phyloP scores from a whole-genome alignment of 2,113 vertebrate genomes.

The Vulpes vulpes region DNA sequence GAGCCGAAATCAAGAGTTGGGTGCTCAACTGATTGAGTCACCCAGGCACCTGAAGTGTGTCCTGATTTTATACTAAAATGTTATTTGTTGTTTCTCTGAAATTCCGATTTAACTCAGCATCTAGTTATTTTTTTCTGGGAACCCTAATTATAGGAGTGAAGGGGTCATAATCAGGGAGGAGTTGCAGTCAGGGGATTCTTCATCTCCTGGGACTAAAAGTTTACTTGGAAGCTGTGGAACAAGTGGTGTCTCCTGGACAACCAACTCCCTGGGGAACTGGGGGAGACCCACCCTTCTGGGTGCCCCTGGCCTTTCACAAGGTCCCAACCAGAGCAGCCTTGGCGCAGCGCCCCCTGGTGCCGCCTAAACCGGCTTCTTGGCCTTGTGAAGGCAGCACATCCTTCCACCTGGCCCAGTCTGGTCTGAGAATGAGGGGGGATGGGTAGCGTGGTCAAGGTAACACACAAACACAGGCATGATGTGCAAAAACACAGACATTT shows the following conservation, averaged over 20 bases:
- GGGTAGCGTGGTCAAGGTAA: constrained; percentile 67
- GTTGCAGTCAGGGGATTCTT: not conserved
- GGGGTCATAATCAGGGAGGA: not conserved
- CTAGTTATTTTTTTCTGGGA: not conserved
- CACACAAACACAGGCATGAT: constrained; percentile 80
- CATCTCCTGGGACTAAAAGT: not conserved
- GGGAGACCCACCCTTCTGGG: not conserved
- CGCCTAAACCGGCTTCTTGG: not conserved
- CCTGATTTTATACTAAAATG: not conserved
- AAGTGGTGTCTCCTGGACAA: too few species aligned
- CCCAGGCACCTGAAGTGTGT: not conserved
- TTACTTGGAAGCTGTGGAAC: not conserved
- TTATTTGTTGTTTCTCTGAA: constrained; percentile 29
- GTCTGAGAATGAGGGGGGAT: not conserved
- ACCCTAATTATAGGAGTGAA: not conserved
- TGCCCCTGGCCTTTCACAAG: not conserved
- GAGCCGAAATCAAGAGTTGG: not conserved
- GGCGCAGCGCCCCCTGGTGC: not conserved
- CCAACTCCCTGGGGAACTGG: not conserved
- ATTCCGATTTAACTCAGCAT: not conserved
- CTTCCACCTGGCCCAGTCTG: not conserved
- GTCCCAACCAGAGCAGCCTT: not conserved
- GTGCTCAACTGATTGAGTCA: not conserved
- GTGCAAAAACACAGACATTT: constrained; percentile 93
- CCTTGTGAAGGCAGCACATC: not conserved